A percentile compares a stretch with the other conserved stretches of the same genome.
Evolutionary conservation across 2,797 vertebrate species (phyloP).

Genomic region (Myotis findleyi): DNA sequence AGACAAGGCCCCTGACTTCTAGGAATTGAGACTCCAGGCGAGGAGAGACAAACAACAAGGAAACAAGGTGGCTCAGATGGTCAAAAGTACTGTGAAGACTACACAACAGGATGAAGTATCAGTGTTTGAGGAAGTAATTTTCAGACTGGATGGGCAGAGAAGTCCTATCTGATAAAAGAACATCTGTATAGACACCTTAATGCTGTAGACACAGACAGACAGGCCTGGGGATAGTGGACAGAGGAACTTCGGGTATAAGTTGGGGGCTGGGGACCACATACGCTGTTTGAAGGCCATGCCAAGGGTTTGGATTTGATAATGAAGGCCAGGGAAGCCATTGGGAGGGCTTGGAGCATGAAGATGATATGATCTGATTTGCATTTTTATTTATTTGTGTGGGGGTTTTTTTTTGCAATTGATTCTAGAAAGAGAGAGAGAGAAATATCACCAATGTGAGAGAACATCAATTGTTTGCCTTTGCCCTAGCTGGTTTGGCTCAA

Average conservation of each 20-base stretch:
- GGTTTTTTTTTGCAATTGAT: too few relatives aligned
- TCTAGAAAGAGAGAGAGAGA: background rate
- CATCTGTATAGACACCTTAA: background rate
- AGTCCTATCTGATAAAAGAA: background rate
- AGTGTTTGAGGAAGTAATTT: background rate
- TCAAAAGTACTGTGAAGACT: background rate
- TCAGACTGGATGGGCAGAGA: background rate
- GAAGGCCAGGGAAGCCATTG: background rate
- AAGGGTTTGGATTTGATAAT: background rate
- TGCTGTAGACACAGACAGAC: background rate
- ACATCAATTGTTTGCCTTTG: background rate
- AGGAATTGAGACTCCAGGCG: background rate
- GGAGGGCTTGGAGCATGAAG: background rate
- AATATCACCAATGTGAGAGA: background rate
- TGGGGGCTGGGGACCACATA: fast-evolving
- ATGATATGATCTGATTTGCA: background rate
- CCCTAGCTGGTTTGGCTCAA: too few relatives aligned
- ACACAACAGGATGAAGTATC: fast-evolving
- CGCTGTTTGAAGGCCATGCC: background rate
- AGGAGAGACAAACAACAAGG: background rate
- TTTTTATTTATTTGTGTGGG: background rate
- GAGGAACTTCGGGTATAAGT: background rate
- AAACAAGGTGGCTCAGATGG: background rate
- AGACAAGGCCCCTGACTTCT: background rate
- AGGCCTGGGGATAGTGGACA: fast-evolving